Conservation (phyloP, 2,888 invertebrate species). For the Brenthis ino region DNA sequence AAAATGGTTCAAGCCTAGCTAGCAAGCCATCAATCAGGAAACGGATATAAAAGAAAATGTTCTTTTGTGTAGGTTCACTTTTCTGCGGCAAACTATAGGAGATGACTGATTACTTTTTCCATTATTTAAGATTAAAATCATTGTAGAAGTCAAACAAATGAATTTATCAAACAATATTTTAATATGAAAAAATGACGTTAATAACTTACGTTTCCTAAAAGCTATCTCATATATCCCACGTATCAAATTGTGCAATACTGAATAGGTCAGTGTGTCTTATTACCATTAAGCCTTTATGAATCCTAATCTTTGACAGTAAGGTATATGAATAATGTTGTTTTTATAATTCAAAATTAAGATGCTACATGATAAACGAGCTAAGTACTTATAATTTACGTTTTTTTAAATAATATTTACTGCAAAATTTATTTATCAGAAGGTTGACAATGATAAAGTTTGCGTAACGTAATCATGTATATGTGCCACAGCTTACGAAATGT, state of each 20-base stretch:
- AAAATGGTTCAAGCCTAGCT: slow-evolving; percentile 58
- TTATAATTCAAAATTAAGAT: slow-evolving; percentile 1
- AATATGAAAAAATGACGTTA: not conserved
- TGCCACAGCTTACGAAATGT: slow-evolving; percentile 62
- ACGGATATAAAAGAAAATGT: slow-evolving; percentile 62
- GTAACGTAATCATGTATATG: slow-evolving; percentile 37
- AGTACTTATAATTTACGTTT: not conserved
- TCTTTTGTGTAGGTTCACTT: slow-evolving; percentile 54
- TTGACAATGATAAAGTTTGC: slow-evolving; percentile 21
- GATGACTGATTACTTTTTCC: slow-evolving; percentile 38
- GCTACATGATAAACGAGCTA: not conserved
- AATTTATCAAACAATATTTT: slow-evolving; percentile 4
- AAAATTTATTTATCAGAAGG: slow-evolving; percentile 19
- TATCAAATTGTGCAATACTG: not conserved
- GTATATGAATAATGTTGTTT: not conserved
- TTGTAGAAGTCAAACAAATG: slow-evolving; percentile 14
- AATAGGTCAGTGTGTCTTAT: not conserved
- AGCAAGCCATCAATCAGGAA: slow-evolving; percentile 73
- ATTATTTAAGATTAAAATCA: slow-evolving; percentile 21
- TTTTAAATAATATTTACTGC: slow-evolving; percentile 2
- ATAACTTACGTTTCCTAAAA: not conserved
- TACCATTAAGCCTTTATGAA: no score
- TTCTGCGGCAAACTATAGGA: slow-evolving; percentile 57
- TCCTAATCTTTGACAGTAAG: no score
- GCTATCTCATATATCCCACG: no score